Evolutionary conservation across 2,888 invertebrate species (phyloP), one percentile per base, ranked within the genome.

Genomic region (Mystacides longicornis): DNA sequence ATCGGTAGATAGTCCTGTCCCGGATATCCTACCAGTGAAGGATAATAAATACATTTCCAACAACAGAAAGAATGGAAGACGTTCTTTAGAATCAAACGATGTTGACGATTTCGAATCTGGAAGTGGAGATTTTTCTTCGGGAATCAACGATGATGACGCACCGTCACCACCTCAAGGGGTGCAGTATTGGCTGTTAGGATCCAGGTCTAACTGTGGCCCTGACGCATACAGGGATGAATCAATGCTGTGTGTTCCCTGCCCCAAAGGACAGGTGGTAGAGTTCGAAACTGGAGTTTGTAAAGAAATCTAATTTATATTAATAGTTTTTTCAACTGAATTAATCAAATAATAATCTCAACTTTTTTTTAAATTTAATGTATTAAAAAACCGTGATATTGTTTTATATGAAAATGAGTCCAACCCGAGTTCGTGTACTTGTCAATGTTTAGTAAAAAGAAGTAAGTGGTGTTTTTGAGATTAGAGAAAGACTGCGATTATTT

Each of bases 1-100:
- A 4, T 22, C 50, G 2, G 48, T 37, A 3, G 51, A 37, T 11
- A 59, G 55, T 54, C 56, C 58, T 5, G 55, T 58, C 9, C 60
- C 59, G 5, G 55, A 56, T 47, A 55, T 60, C 3, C 42, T 61
- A 21, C 56, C 57, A 3, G 62, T 59, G 14, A 61, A 61, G 54
- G 50, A 60, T 49, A 57, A 60, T 47, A 55, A 51, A 22, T 62
- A 60, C 22, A 48, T 62, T n/a, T 23, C 52, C 5, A 47, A 22
- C 1, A 51, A 49, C 16, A 56, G 58, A 37, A 54, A 55, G 37
- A 37, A 37, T 37, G 37, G 4, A 37, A 37, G 37, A 14, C 37
- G 37, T 37, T 37, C 37, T 7, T 7, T 37, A 14, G 37, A 37
- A 27, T 27, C 27, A 37, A 37, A 37, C 14, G 37, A 37, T 14